A percentile compares a stretch with the other conserved stretches of the same genome.
Evolutionary conservation across 2,888 invertebrate species (phyloP).

Genomic region (Ypsolopha sequella): DNA sequence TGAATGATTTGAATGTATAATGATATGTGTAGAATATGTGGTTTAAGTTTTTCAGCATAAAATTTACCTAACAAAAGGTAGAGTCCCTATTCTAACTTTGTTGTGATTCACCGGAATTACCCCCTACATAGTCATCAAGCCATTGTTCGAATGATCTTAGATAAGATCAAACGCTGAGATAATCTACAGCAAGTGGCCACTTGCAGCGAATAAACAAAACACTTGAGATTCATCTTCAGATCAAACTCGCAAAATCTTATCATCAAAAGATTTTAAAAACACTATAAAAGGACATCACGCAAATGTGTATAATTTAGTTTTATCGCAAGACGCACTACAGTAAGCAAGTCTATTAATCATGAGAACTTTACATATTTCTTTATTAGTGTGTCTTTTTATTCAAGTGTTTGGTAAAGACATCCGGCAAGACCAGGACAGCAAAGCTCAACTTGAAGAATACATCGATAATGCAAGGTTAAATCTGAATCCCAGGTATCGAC

Average conservation of each 20-base stretch:
- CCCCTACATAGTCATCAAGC: too few species aligned
- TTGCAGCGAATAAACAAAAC: not conserved
- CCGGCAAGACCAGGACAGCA: constrained; percentile 19
- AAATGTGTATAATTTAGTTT: not conserved
- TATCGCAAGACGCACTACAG: not conserved
- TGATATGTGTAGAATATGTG: too few species aligned
- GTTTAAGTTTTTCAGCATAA: too few species aligned
- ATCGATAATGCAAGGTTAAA: constrained; percentile 34
- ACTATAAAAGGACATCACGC: not conserved
- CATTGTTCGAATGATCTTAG: too few species aligned
- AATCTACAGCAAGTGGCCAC: too few species aligned
- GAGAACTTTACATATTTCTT: not conserved
- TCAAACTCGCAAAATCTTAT: not conserved
- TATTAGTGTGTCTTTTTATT: not conserved
- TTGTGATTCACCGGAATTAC: too few species aligned
- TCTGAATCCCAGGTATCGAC: constrained; percentile 42
- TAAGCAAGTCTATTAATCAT: not conserved
- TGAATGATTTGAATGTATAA: too few species aligned
- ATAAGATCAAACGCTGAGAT: too few species aligned
- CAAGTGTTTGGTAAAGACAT: constrained; percentile 1
- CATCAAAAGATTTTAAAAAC: not conserved
- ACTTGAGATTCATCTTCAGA: not conserved
- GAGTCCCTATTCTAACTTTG: too few species aligned
- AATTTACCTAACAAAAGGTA: too few species aligned
- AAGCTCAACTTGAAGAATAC: constrained; percentile 36